Evolutionary conservation across 2,888 invertebrate species (phyloP), one percentile per base, ranked within the genome.

Genomic region (Oxyscelio sp.): DNA sequence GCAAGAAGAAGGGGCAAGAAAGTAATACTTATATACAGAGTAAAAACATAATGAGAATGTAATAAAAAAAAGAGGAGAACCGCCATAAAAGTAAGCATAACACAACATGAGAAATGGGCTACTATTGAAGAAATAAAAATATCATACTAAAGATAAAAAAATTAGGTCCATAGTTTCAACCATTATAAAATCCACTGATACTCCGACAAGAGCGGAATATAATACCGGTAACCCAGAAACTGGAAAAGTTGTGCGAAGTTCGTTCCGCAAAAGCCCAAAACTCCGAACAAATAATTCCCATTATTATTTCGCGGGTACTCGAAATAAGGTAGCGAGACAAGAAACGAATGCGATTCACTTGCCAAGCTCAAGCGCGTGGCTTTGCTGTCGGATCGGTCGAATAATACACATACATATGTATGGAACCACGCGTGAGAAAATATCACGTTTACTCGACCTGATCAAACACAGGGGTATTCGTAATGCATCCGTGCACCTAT

Each of bases 371-470:
- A 68, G 70, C 58, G 54, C 59, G 40, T 68, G 54, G 73, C 71
- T 68, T 81, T 52, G 22, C 31, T 17, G 9, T 45, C 19, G 56
- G 61, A 70, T 75, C 63, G 65, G 63, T 59, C 71, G 66, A 58
- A 68, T 73, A 68, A 66, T 71, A 65, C 59, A 71, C 59, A 79
- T 84, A 74, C 75, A 84, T 79, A 79, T 84, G 70, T 71, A 84
- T 71, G 65, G 54, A 71, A 75, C 54, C 83, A 79, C 86, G 87
- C 87, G 90, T 89, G 90, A 89, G 91, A 90, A 90, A 90, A 90
- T 90, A 90, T 90, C 89, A 87, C 88, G 89, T 91, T 91, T 90
- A 87, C 89, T 77, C 74, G 87, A 65, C 77, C 90, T 91, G 91
- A 89, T 91, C 90, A 90, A 90, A 90, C 85, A 89, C 82, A 87